Evolutionary conservation across 2,113 vertebrate genomes (phyloP), one percentile per base, ranked within the genome.

Genomic region (Petroica traversi): DNA sequence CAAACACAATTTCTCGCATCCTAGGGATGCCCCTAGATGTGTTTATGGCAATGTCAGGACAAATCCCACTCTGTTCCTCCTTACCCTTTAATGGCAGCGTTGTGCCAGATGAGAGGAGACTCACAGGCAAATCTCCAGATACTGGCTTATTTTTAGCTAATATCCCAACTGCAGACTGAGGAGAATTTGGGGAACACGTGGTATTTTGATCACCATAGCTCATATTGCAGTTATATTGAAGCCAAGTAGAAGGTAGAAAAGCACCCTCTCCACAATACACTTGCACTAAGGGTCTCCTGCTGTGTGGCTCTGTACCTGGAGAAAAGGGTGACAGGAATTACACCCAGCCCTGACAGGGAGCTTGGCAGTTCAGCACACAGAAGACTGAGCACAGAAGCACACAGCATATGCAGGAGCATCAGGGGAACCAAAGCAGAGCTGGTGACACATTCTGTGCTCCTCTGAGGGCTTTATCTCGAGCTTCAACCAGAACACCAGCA

Each of bases 1-100:
- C 51, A 52, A 58, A 64, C 12, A 18, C 0, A 0, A 16, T 15
- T 74, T 54, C 58, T 66, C 1, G 0, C 51, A 43, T 6, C 9
- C 20, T 46, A 20, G 57, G 41, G 40, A 45, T 2, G 5, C 17
- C 7, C 23, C 5, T 59, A 17, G 22, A 59, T 14, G 28, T 8
- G 12, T 62, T 71, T 72, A 48, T n/a, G 34, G 40, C 66, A 67
- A 62, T 1, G 8, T 36, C 23, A 34, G 31, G 46, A 57, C 36
- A 41, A 29, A 19, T 29, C n/a, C 7, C 4, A 6, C 22, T 48
- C 46, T 72, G 5, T 5, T 48, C 12, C 63, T 46, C n/a, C n/a
- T 66, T 6, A n/a, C 9, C 19, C 26, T 51, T 52, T 16, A 58
- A 59, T 3, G 9, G 36, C 4, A 83, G 55, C 1, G 0, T 7